Evolutionary conservation across 2,888 invertebrate species (phyloP).

Genomic region (Caenorhabditis sp.): DNA sequence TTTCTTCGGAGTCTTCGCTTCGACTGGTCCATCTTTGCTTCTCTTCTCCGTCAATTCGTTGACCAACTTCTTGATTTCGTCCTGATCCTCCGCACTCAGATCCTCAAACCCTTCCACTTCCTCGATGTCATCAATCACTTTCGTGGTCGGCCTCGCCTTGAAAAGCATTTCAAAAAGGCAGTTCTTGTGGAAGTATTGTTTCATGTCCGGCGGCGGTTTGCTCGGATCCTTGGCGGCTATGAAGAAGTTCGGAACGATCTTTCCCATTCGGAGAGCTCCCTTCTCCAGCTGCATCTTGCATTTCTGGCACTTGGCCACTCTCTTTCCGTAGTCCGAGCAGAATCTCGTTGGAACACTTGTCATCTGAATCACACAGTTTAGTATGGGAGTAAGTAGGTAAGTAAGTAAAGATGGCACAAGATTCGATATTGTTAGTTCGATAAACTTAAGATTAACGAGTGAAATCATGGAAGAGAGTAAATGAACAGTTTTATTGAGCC

Average conservation of each 20-base stretch:
- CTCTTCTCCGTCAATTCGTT: slow-evolving; percentile 60
- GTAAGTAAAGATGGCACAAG: not conserved
- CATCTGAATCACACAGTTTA: slow-evolving; percentile 35
- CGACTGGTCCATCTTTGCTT: slow-evolving; percentile 39
- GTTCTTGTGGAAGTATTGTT: slow-evolving; percentile 80
- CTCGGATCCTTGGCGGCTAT: slow-evolving; percentile 82
- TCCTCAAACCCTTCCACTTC: slow-evolving; percentile 83
- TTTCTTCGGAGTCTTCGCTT: slow-evolving; percentile 52
- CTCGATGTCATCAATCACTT: slow-evolving; percentile 86
- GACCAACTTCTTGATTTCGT: slow-evolving; percentile 60
- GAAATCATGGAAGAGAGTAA: not conserved
- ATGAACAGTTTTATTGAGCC: slow-evolving; percentile 14
- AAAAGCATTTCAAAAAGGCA: slow-evolving; percentile 88
- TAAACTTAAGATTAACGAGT: slow-evolving; percentile 8
- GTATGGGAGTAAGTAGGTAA: not conserved
- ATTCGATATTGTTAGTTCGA: slow-evolving; percentile 4
- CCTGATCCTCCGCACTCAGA: slow-evolving; percentile 49
- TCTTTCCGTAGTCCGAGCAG: slow-evolving; percentile 87
- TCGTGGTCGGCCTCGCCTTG: slow-evolving; percentile 88
- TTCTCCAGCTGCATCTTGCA: slow-evolving; percentile 83
- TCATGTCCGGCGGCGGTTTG: slow-evolving; percentile 84
- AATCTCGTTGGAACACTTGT: slow-evolving; percentile 79
- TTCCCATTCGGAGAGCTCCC: slow-evolving; percentile 84
- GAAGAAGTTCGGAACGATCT: slow-evolving; percentile 87
- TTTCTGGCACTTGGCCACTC: slow-evolving; percentile 89